Base-by-base conservation (phyloP, 2,888 invertebrate species). In the Erebia aethiops region DNA sequence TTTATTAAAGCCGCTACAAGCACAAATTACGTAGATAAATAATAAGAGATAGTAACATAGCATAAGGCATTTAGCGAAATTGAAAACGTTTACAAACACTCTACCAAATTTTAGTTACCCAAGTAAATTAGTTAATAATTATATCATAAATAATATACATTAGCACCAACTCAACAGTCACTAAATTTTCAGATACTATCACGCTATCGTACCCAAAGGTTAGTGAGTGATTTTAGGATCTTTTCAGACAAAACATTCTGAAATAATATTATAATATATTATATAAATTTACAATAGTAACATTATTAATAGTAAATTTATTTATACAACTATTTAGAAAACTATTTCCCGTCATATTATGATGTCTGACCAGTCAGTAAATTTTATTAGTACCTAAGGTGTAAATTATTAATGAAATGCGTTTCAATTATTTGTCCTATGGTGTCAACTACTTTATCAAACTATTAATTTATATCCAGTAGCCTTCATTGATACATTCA, bases 201-300 rank as follows among this genome's bases (percentile, higher is more conserved):
- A 41, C 46, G 16, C 43, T 62, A 43, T 83, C 76, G 78, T 81
- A 52, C 79, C 80, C 79, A 80, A 86, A 84, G 83, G 85, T 86
- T 86, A 87, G 87, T 86, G 84, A 86, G 75, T 78, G 75, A 70
- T 77, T 76, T 77, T 75, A 70, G 72, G 75, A 66, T 70, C 72
- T n/a, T 72, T 69, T 66, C 72, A 69, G 71, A 58, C 60, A n/a
- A n/a, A n/a, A n/a, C n/a, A n/a, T n/a, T n/a, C n/a, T n/a, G n/a
- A n/a, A n/a, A n/a, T n/a, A n/a, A n/a, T n/a, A n/a, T n/a, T n/a
- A n/a, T n/a, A 35, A 35, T 35, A 56, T 54, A 10, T 46, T 46
- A 11, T 41, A 52, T 49, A 14, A 49, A 1, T 52, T 52, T 52
- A 18, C 16, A 54, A 54, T 1, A 16, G 16, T 2, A 18, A 10